These are phyloP conservation scores for Strix aluco DNA, from an alignment of 2,113 vertebrate species.

Conservation along the genomic window DNA sequence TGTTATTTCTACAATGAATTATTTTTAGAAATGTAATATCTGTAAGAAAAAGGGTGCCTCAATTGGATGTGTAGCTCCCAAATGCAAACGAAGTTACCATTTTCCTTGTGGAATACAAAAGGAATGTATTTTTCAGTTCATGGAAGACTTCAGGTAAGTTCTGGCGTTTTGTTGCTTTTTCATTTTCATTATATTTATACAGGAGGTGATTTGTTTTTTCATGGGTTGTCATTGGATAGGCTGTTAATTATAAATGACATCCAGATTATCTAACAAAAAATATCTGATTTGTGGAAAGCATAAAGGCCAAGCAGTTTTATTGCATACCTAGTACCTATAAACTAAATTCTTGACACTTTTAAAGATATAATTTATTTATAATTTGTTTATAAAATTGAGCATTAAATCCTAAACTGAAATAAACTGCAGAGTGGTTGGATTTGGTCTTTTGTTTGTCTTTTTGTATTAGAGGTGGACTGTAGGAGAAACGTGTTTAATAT, in stretches of 20 bases:
- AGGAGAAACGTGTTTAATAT: not conserved
- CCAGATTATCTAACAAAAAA: not conserved
- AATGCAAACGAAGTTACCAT: slow-evolving; percentile 89
- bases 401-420: not conserved
- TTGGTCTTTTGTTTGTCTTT: not conserved
- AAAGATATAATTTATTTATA: not conserved
- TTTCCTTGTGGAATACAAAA: slow-evolving; percentile 87
- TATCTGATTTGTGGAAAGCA: not conserved
- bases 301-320: not conserved
- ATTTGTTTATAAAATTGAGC: not conserved
- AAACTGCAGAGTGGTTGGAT: not conserved
- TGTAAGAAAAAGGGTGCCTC: slow-evolving; percentile 91
- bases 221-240: not conserved
- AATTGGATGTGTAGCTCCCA: slow-evolving; percentile 85
- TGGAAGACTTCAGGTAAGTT: slow-evolving; percentile 88
- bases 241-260: not conserved
- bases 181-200: not conserved
- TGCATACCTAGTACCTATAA: not conserved
- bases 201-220: not conserved
- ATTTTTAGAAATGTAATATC: slow-evolving; percentile 79
- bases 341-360: not conserved
- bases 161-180: not conserved
- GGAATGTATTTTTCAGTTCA: slow-evolving; percentile 91
- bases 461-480: not conserved
- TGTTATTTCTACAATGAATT: not conserved